Percentiles rank a stretch among this genome's conserved stretches.
Conservation (phyloP, 2,888 invertebrate species). For the Amphimallon solstitiale region DNA sequence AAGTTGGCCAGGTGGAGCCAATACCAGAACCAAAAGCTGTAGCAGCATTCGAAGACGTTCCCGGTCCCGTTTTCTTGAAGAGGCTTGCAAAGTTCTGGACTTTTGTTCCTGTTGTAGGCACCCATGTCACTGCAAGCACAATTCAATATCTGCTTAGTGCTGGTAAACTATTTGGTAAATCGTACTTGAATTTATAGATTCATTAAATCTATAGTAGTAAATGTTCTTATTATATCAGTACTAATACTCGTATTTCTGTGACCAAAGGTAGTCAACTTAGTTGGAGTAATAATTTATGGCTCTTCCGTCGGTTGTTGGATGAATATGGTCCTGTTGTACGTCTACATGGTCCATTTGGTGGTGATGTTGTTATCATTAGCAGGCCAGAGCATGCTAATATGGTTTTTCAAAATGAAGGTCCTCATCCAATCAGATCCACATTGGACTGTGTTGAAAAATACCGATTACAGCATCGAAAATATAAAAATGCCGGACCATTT, state of each 20-base stretch:
- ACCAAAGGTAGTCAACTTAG: slow-evolving; percentile 59
- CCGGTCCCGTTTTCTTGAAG: slow-evolving; percentile 70
- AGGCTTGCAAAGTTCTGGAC: slow-evolving; percentile 69
- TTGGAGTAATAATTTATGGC: slow-evolving; percentile 63
- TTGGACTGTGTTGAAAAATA: slow-evolving; percentile 74
- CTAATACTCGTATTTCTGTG: background rate
- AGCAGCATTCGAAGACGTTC: slow-evolving; percentile 71
- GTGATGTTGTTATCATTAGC: slow-evolving; percentile 71
- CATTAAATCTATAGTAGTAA: background rate
- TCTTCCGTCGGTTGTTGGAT: slow-evolving; percentile 64
- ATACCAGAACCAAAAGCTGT: slow-evolving; percentile 47
- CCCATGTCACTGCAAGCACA: slow-evolving; percentile 68
- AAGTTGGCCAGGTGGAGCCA: slow-evolving; percentile 41
- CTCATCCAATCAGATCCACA: slow-evolving; percentile 69
- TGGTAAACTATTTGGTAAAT: slow-evolving; percentile 62
- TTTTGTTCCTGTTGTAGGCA: slow-evolving; percentile 71
- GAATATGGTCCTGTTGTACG: slow-evolving; percentile 74
- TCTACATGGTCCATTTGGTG: slow-evolving; percentile 72
- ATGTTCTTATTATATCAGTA: background rate
- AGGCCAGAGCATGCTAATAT: slow-evolving; percentile 73
- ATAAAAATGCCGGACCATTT: slow-evolving; percentile 68
- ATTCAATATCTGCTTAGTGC: slow-evolving; percentile 67
- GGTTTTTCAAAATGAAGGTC: slow-evolving; percentile 71
- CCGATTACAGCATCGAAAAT: slow-evolving; percentile 67
- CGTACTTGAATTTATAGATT: slow-evolving; percentile 54